These are phyloP conservation scores for Orcinus orca DNA, from an alignment of 2,113 vertebrate genomes.

Conservation along the genomic window DNA sequence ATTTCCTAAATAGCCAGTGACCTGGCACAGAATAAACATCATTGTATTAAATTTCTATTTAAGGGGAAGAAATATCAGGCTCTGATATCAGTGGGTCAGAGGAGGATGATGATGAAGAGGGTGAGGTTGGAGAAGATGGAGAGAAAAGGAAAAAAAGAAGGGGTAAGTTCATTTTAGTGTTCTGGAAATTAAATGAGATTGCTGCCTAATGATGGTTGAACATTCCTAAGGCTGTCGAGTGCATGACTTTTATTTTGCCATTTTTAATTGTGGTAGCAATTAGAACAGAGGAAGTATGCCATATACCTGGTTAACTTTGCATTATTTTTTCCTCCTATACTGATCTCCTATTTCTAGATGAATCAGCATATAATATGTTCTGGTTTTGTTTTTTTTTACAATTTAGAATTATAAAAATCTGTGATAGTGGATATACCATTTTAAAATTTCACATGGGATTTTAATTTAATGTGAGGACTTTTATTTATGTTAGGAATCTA, in stretches of 20 bases:
- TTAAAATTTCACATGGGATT: slow-evolving; percentile 22
- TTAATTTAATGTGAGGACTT: slow-evolving; percentile 22
- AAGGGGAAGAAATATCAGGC: slow-evolving; percentile 97
- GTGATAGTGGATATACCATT: neutral
- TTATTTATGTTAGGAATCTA: slow-evolving; percentile 14
- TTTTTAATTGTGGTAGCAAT: slow-evolving; percentile 32
- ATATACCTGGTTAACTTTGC: neutral
- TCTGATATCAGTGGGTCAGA: slow-evolving; percentile 95
- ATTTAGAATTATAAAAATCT: slow-evolving; percentile 27
- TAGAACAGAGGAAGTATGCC: neutral
- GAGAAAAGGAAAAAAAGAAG: slow-evolving; percentile 91
- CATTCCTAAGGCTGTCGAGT: neutral
- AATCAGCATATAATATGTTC: neutral
- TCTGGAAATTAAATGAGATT: neutral
- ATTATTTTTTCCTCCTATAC: neutral
- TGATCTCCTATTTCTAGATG: neutral
- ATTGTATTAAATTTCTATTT: slow-evolving; percentile 25
- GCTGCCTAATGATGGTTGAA: neutral
- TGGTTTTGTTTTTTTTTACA: neutral
- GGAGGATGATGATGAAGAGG: slow-evolving; percentile 93
- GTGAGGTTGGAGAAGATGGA: slow-evolving; percentile 89
- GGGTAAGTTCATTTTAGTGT: slow-evolving; percentile 82
- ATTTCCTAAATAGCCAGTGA: neutral
- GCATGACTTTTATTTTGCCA: slow-evolving; percentile 65
- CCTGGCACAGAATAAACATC: slow-evolving; percentile 22